Percentiles rank a stretch among this genome's conserved stretches.
Evolutionary conservation across 2,113 vertebrate genomes (phyloP).

Genomic region (Platanista minor): DNA sequence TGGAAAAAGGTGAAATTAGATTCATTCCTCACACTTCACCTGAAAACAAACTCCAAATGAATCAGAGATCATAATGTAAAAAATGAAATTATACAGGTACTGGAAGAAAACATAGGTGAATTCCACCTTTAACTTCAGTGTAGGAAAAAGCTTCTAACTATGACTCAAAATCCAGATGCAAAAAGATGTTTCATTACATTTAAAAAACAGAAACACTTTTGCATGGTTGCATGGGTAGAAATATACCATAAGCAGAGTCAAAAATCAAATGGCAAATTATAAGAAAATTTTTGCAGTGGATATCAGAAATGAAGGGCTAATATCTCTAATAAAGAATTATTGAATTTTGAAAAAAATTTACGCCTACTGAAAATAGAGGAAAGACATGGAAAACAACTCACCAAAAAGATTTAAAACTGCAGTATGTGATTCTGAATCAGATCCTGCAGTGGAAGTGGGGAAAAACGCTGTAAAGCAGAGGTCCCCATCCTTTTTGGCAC

Average conservation of each 20-base stretch:
- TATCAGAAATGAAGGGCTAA: neutral
- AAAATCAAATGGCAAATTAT: neutral
- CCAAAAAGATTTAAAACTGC: neutral
- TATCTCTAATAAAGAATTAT: neutral
- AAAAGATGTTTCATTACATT: neutral
- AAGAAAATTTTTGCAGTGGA: neutral
- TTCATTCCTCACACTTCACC: neutral
- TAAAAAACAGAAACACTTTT: neutral
- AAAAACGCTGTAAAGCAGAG: neutral
- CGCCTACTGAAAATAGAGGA: neutral
- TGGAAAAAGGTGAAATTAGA: slow-evolving; percentile 21
- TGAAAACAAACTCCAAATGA: neutral
- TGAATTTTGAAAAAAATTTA: neutral
- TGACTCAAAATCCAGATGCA: neutral
- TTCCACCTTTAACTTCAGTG: neutral
- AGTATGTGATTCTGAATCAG: neutral
- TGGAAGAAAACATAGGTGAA: neutral
- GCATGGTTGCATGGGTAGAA: neutral
- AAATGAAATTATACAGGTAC: neutral
- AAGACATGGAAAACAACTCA: neutral
- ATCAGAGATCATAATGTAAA: neutral
- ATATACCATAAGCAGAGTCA: neutral
- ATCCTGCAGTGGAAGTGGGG: neutral
- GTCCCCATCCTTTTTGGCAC: too few species aligned
- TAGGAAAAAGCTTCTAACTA: neutral